These are phyloP conservation scores for Acromyrmex charruanus DNA, from an alignment of 1,140 invertebrate genomes.

Conservation along the genomic window DNA sequence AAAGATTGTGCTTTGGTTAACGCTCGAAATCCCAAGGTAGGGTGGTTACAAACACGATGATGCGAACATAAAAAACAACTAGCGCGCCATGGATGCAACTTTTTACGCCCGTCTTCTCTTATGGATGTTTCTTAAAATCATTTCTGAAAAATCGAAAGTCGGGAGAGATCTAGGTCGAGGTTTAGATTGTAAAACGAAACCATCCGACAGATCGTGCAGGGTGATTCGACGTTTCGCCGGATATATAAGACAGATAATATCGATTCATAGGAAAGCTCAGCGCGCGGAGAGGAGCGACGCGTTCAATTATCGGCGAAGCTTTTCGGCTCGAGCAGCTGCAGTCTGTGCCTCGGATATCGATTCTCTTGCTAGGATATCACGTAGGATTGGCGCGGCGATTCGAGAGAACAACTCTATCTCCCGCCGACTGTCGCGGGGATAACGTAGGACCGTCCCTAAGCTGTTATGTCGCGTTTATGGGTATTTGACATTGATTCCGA, in stretches of 20 bases:
- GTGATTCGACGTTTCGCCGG: conserved; percentile 28
- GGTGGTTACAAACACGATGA: conserved; percentile 59
- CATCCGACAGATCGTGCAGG: conserved; percentile 6
- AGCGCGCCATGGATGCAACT: conserved; percentile 9
- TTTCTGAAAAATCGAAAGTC: conserved; percentile 30
- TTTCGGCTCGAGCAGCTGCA: conserved; percentile 57
- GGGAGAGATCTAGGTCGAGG: conserved; percentile 23
- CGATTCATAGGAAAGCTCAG: conserved; percentile 37
- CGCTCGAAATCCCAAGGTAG: conserved; percentile 19
- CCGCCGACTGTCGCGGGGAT: background rate
- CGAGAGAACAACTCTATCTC: conserved; percentile 31
- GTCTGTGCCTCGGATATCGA: conserved; percentile 52
- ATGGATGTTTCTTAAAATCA: background rate
- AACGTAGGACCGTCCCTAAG: conserved; percentile 23
- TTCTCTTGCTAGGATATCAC: conserved; percentile 34
- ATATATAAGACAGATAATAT: conserved; percentile 59
- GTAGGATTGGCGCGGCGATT: conserved; percentile 44
- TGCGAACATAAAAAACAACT: conserved; percentile 56
- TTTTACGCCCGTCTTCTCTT: conserved; percentile 28
- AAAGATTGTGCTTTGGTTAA: conserved; percentile 64
- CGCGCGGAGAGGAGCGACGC: conserved; percentile 8
- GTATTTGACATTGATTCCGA: conserved; percentile 72
- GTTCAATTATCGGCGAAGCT: conserved; percentile 60
- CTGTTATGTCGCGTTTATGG: conserved; percentile 72
- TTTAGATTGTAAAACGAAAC: conserved; percentile 23